A percentile compares a stretch with the other conserved stretches of the same genome.
Conservation (phyloP, 2,888 invertebrate species). For the Idaea aversata region DNA sequence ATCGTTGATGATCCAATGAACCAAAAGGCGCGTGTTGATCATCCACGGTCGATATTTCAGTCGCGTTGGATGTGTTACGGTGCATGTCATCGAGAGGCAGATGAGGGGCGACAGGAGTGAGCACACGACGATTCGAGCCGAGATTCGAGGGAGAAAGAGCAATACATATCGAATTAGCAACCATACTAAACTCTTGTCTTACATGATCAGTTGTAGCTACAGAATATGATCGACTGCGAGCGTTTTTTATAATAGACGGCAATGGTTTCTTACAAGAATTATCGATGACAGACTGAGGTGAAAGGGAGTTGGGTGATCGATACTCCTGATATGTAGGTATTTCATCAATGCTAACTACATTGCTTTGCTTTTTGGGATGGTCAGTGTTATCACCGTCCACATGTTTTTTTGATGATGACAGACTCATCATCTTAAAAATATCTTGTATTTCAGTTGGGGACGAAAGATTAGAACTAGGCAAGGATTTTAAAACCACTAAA, state of each 20-base stretch:
- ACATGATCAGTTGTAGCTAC: conserved; percentile 58
- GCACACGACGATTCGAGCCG: conserved; percentile 72
- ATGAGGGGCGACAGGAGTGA: conserved; percentile 66
- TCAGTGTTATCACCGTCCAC: conserved; percentile 27
- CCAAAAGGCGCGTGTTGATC: conserved; percentile 25
- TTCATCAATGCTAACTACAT: conserved; percentile 76
- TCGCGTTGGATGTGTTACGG: conserved; percentile 47
- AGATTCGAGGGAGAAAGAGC: conserved; percentile 79
- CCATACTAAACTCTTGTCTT: conserved; percentile 68
- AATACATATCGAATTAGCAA: conserved; percentile 81
- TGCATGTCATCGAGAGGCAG: conserved; percentile 56
- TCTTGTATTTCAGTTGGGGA: conserved; percentile 46
- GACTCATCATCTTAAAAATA: conserved; percentile 56
- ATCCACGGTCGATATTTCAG: conserved; percentile 32
- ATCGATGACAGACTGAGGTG: conserved; percentile 54
- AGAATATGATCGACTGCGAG: conserved; percentile 60
- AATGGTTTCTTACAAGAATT: conserved; percentile 52
- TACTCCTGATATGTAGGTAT: conserved; percentile 77
- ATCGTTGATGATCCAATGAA: conserved; percentile 28
- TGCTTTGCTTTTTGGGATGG: conserved; percentile 45
- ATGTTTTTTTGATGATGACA: conserved; percentile 31
- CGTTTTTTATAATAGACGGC: conserved; percentile 61
- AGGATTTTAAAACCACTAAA: conserved; percentile 37
- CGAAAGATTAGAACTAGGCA: conserved; percentile 28
- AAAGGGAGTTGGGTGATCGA: conserved; percentile 54